Percentiles rank a stretch among this genome's conserved stretches.
These are phyloP conservation scores for Eumaeus atala DNA, from an alignment of 1,140 invertebrate genomes.

Conservation along the genomic window DNA sequence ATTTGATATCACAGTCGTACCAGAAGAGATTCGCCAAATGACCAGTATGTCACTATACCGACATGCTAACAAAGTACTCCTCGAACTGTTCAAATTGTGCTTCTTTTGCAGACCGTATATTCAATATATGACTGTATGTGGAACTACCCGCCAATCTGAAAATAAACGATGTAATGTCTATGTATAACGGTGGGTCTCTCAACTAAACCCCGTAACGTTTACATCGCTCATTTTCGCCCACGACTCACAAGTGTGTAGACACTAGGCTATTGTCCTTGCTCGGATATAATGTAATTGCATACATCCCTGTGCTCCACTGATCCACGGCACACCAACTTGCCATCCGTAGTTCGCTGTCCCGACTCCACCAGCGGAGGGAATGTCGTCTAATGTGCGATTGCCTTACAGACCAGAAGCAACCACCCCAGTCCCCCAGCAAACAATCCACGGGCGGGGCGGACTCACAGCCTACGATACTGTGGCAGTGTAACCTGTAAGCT, in stretches of 20 bases:
- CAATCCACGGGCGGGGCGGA: slow-evolving; percentile 83
- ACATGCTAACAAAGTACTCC: neutral
- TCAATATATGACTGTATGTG: slow-evolving; percentile 4
- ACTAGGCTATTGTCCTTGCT: too few species aligned
- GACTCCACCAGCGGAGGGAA: neutral
- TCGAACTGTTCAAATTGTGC: slow-evolving; percentile 10
- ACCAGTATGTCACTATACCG: neutral
- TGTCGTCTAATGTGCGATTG: slow-evolving; percentile 13
- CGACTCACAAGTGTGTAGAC: too few species aligned
- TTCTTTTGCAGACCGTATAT: slow-evolving; percentile 12
- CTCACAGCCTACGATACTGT: slow-evolving; percentile 97
- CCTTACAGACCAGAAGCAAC: slow-evolving; percentile 89
- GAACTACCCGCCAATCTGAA: neutral
- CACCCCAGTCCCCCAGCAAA: slow-evolving; percentile 81
- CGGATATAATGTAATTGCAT: too few species aligned
- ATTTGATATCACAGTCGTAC: slow-evolving; percentile 5
- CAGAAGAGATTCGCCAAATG: neutral
- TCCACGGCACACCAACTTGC: neutral
- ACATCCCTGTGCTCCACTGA: too few species aligned
- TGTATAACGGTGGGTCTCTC: too few species aligned
- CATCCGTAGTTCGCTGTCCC: neutral
- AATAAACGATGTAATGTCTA: neutral
- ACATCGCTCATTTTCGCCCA: too few species aligned
- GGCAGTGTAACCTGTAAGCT: slow-evolving; percentile 94
- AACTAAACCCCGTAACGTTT: too few species aligned